Conservation (phyloP, 2,888 invertebrate genomes). For the Ichneumon xanthorius region DNA sequence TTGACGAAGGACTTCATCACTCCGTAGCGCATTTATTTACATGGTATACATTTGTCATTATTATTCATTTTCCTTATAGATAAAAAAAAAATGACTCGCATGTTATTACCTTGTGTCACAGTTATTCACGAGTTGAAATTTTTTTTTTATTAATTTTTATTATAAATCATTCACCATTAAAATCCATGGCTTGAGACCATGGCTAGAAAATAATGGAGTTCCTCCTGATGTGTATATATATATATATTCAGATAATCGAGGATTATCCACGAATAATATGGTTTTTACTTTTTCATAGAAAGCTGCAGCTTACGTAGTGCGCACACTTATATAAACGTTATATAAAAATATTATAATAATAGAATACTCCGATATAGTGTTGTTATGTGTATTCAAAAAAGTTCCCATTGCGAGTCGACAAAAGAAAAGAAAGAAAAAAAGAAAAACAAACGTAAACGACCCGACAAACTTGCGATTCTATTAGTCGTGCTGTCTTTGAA, state of each 20-base stretch:
- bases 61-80: slow-evolving; percentile 12
- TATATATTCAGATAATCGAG: slow-evolving; percentile 46
- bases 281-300: slow-evolving; percentile 67
- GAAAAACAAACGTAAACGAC: slow-evolving; percentile 19
- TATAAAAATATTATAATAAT: slow-evolving; percentile 33
- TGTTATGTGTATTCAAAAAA: slow-evolving; percentile 27
- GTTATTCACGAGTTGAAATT: slow-evolving; percentile 30
- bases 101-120: slow-evolving; percentile 52
- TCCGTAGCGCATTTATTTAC: slow-evolving; percentile 53
- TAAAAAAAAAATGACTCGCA: slow-evolving; percentile 53
- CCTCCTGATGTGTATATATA: slow-evolving; percentile 45
- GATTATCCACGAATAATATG: slow-evolving; percentile 64
- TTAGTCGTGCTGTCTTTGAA: slow-evolving; percentile 36
- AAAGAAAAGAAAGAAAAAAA: not conserved
- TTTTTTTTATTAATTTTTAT: slow-evolving; percentile 50
- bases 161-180: slow-evolving; percentile 79
- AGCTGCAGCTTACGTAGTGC: slow-evolving; percentile 82
- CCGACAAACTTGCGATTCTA: slow-evolving; percentile 28
- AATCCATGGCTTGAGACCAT: slow-evolving; percentile 84
- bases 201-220: slow-evolving; percentile 76
- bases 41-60: slow-evolving; percentile 13
- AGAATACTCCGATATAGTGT: slow-evolving; percentile 15
- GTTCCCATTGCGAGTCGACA: not conserved
- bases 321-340: slow-evolving; percentile 74
- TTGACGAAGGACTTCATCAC: slow-evolving; percentile 55